Evolutionary conservation across 2,797 vertebrate species (phyloP).

Genomic region (Toxotes lorentzi): DNA sequence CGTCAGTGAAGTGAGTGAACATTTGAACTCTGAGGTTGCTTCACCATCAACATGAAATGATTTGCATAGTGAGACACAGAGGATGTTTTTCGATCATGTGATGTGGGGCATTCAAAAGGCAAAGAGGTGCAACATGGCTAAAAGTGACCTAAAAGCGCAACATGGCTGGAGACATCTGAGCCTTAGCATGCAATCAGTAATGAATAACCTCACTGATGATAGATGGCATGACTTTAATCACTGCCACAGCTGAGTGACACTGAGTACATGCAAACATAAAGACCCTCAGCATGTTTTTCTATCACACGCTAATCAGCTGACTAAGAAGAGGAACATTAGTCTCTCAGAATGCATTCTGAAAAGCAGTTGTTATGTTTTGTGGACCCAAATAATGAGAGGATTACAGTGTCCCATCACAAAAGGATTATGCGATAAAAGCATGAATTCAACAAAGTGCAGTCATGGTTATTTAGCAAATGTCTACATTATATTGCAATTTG

Average conservation of each 20-base stretch:
- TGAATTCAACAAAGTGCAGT: constrained; percentile 44
- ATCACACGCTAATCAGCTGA: constrained; percentile 57
- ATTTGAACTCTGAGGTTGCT: constrained; percentile 37
- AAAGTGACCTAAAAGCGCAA: too few species aligned
- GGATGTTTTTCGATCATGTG: constrained; percentile 35
- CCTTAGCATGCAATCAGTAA: constrained; percentile 33
- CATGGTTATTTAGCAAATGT: constrained; percentile 44
- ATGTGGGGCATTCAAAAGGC: constrained; percentile 28
- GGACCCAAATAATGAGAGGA: constrained; percentile 72
- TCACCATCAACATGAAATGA: constrained; percentile 23
- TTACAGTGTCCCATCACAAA: constrained; percentile 62
- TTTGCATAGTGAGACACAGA: constrained; percentile 27
- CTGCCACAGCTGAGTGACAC: constrained; percentile 31
- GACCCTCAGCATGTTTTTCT: constrained; percentile 41
- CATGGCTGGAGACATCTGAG: constrained; percentile 32
- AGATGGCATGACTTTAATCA: constrained; percentile 32
- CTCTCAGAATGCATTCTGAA: constrained; percentile 43
- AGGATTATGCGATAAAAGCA: constrained; percentile 66
- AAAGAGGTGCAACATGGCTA: too few species aligned
- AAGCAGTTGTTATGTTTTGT: constrained; percentile 47
- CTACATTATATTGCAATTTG: constrained; percentile 30
- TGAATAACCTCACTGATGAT: constrained; percentile 51
- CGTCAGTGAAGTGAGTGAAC: constrained; percentile 16
- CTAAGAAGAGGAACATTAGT: constrained; percentile 38
- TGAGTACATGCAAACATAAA: constrained; percentile 42